Base-by-base conservation (phyloP, 2,113 vertebrate species). In the Bos javanicus region DNA sequence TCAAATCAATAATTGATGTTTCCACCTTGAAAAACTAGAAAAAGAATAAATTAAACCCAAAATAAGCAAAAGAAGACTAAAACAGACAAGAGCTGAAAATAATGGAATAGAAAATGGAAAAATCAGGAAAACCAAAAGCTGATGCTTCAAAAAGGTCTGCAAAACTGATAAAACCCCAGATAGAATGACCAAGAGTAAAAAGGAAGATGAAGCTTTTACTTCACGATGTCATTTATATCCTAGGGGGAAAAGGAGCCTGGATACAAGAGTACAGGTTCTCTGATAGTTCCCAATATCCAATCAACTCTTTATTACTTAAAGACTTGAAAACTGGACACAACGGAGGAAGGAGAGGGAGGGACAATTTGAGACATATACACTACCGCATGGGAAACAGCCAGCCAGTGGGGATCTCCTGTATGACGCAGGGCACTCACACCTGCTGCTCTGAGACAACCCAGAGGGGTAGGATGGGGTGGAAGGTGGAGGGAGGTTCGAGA, bases 1-100 rank as follows among this genome's bases (percentile, higher is more conserved):
- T 94, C 60, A 93, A 59, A 78, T 30, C 33, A 97, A 48, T 50
- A 95, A 91, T 39, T 39, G 43, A 56, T 26, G 28, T 87, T 92
- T 94, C 78, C 30, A 74, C 10, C 74, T 39, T 97, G 54, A 94
- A 28, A 93, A 87, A 81, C 67, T 14, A 91, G 11, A 91, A 91
- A 89, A 89, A 46, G 26, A 84, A n/a, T 57, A 93, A 84, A 91
- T 80, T 81, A 93, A 96, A 95, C n/a, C n/a, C n/a, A 89, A 91
- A 91, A n/a, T 39, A 96, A 71, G 10, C 50, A 94, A 95, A 95
- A 64, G n/a, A 87, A 96, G 28, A 76, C 39, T 15, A 43, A 43
- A 43, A 76, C 0, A 90, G 28, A 43, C 14, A 91, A 21, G 16
- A 67, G 43, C 8, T 94, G 90, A 95, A 95, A 76, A 19, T 25